Evolutionary conservation across 1,140 invertebrate species (phyloP).

Genomic region (Drosophila teissieri): DNA sequence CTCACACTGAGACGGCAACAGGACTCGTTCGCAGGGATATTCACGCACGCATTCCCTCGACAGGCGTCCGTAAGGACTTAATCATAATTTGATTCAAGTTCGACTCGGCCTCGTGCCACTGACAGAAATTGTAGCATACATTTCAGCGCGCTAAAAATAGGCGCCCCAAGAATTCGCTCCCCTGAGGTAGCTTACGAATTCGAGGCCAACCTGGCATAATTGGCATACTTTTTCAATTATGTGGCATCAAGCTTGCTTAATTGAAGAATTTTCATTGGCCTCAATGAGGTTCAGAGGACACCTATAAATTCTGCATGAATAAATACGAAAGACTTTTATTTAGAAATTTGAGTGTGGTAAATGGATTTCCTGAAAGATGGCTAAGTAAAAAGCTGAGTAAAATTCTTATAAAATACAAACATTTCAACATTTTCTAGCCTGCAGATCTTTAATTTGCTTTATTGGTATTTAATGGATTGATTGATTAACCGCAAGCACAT

Average conservation of each 20-base stretch:
- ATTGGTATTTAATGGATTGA: no score
- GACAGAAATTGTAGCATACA: slow-evolving; percentile 52
- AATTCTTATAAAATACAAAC: no score
- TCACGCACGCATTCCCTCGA: slow-evolving; percentile 52
- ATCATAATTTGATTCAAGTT: slow-evolving; percentile 62
- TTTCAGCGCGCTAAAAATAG: slow-evolving; percentile 55
- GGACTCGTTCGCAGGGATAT: slow-evolving; percentile 20
- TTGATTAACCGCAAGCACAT: no score
- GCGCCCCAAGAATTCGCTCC: slow-evolving; percentile 3
- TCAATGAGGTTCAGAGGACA: neutral
- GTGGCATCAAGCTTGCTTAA: slow-evolving; percentile 17
- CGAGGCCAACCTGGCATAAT: slow-evolving; percentile 33
- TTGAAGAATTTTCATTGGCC: slow-evolving; percentile 13
- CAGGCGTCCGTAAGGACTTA: slow-evolving; percentile 64
- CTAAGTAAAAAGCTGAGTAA: no score
- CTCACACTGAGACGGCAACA: slow-evolving; percentile 3
- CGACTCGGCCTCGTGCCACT: slow-evolving; percentile 50
- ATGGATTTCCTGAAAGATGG: no score
- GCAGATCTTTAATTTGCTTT: no score
- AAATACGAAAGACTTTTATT: neutral
- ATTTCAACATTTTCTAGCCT: no score
- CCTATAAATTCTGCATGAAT: neutral
- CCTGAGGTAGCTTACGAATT: slow-evolving; percentile 22
- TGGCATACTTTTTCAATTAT: slow-evolving; percentile 30
- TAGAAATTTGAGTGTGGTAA: no score